phyloP scores from a whole-genome alignment of 2,888 invertebrate genomes.

The Ichneumon xanthorius region DNA sequence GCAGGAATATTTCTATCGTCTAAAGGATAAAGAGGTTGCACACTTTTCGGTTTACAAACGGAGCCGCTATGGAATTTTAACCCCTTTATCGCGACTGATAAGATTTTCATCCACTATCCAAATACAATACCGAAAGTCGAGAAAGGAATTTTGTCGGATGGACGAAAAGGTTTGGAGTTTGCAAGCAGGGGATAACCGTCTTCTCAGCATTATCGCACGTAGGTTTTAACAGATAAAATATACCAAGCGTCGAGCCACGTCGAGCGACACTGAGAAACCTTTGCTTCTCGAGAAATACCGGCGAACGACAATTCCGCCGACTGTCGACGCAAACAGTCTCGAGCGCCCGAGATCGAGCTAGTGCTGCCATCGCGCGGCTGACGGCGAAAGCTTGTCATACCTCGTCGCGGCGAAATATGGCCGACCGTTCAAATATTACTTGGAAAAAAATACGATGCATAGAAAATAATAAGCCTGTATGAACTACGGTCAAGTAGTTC shows the following conservation, averaged over 20 bases:
- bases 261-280: slow-evolving; percentile 4
- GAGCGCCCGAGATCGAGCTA: not conserved
- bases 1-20: not conserved
- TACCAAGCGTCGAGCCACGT: slow-evolving; percentile 15
- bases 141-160: not conserved
- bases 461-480: not conserved
- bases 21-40: not conserved
- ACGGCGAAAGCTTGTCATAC: slow-evolving; percentile 19
- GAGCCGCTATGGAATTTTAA: slow-evolving; percentile 4
- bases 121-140: not conserved
- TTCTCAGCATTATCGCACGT: slow-evolving; percentile 9
- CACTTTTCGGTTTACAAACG: slow-evolving; percentile 2
- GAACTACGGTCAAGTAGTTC: not conserved
- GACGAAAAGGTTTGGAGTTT: not conserved
- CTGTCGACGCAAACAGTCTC: slow-evolving; percentile 2
- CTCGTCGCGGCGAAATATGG: slow-evolving; percentile 29
- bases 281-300: slow-evolving; percentile 7
- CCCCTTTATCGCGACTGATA: slow-evolving; percentile 7
- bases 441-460: not conserved
- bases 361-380: slow-evolving; percentile 26
- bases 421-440: slow-evolving; percentile 40
- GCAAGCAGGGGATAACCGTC: not conserved
- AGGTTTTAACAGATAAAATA: not conserved
- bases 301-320: slow-evolving; percentile 8
- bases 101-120: not conserved